A percentile compares a stretch with the other conserved stretches of the same genome.
Evolutionary conservation across 2,888 invertebrate species (phyloP).

Genomic region (Epirrhoe tristata): DNA sequence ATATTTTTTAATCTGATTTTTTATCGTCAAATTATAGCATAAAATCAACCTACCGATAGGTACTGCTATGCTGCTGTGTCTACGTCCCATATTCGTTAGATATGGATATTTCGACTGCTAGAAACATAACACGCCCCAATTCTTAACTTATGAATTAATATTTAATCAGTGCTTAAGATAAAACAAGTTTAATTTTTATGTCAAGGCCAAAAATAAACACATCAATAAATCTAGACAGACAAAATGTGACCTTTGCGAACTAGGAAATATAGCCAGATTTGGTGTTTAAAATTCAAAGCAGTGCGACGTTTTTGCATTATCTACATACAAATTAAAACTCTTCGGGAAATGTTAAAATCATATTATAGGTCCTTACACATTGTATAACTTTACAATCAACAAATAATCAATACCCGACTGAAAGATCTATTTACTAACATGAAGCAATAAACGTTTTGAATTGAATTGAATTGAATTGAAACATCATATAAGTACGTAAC

Average conservation of each 20-base stretch:
- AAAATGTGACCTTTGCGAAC: conserved; percentile 31
- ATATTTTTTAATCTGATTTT: no score
- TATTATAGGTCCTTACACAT: neutral
- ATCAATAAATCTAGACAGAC: conserved; percentile 26
- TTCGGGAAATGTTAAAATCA: neutral
- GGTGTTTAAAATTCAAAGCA: conserved; percentile 22
- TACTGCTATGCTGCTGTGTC: no score
- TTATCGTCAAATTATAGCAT: no score
- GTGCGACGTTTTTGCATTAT: conserved; percentile 14
- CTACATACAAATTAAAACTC: neutral
- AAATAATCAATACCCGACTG: neutral
- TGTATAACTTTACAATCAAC: neutral
- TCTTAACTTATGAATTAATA: no score
- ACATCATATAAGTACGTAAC: no score
- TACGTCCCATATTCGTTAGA: no score
- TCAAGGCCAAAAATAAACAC: conserved; percentile 30
- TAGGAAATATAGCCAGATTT: conserved; percentile 25
- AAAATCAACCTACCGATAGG: no score
- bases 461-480: no score
- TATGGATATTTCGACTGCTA: neutral
- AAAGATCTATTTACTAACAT: neutral
- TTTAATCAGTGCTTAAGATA: neutral
- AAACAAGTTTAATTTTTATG: conserved; percentile 24
- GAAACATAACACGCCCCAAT: neutral
- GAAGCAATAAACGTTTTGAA: neutral